Conservation (phyloP, 2,888 invertebrate genomes). For the Cloeon dipterum region DNA sequence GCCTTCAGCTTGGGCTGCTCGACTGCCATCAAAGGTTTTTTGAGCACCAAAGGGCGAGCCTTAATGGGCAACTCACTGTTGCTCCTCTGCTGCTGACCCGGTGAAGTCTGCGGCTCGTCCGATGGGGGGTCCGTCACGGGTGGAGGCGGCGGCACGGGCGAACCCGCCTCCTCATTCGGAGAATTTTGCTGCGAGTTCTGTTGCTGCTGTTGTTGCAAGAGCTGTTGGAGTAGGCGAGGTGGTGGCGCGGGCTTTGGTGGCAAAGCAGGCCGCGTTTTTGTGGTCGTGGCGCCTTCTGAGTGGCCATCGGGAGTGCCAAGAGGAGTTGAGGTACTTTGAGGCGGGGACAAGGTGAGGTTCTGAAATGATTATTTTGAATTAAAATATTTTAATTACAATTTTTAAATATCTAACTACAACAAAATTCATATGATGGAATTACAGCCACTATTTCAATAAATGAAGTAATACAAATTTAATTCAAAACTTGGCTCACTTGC, state of each 20-base stretch:
- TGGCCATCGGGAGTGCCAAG: constrained; percentile 26
- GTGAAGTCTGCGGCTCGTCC: neutral
- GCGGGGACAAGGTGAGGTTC: constrained; percentile 25
- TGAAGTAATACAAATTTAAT: neutral
- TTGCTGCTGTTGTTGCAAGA: neutral
- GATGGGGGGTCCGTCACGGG: constrained; percentile 4
- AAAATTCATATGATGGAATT: too few species aligned
- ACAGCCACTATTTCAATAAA: too few species aligned
- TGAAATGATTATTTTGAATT: too few species aligned
- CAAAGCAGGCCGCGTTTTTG: constrained; percentile 40
- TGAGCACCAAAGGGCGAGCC: constrained; percentile 60
- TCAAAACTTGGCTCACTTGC: neutral
- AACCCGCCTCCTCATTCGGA: constrained; percentile 1
- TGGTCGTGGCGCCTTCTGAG: constrained; percentile 1
- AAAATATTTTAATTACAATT: too few species aligned
- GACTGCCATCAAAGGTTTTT: constrained; percentile 58
- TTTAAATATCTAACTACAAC: too few species aligned
- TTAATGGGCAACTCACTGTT: constrained; percentile 31
- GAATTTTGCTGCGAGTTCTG: constrained; percentile 4
- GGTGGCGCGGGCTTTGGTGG: constrained; percentile 57
- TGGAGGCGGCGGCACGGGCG: constrained; percentile 5
- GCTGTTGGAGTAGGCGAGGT: constrained; percentile 26
- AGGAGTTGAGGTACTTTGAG: constrained; percentile 35
- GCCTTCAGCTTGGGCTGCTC: constrained; percentile 56
- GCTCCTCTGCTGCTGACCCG: constrained; percentile 8